Percentiles rank a stretch among this genome's conserved stretches.
Evolutionary conservation across 2,888 invertebrate genomes (phyloP).

Genomic region (Thereva unica): DNA sequence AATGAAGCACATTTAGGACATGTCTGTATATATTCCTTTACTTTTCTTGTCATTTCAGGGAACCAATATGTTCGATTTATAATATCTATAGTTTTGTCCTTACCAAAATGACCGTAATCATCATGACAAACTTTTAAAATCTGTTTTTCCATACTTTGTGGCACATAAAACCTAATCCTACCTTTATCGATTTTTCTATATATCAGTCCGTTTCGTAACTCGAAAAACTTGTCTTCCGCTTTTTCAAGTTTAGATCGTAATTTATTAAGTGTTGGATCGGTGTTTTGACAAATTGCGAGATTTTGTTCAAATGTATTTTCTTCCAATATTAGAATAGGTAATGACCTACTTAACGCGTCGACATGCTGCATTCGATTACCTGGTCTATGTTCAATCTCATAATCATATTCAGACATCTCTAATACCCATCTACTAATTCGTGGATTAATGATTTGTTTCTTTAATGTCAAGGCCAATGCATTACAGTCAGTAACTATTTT

Average conservation of each 20-base stretch:
- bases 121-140: conserved; percentile 22
- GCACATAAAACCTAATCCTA: conserved; percentile 29
- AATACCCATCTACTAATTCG: conserved; percentile 44
- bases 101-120: conserved; percentile 10
- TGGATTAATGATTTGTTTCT: conserved; percentile 43
- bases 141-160: conserved; percentile 33
- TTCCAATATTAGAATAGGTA: conserved; percentile 25
- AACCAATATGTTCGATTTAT: conserved; percentile 34
- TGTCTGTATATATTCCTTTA: conserved; percentile 22
- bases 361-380: conserved; percentile 47
- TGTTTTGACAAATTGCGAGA: neutral
- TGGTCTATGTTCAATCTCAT: conserved; percentile 42
- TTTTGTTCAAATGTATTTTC: neutral
- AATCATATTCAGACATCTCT: conserved; percentile 43
- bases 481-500: conserved; percentile 48
- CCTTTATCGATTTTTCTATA: conserved; percentile 29
- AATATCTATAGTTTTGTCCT: conserved; percentile 30
- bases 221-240: conserved; percentile 30
- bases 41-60: conserved; percentile 13
- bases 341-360: conserved; percentile 46
- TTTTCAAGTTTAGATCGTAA: conserved; percentile 17
- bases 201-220: conserved; percentile 37
- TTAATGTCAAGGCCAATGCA: conserved; percentile 43
- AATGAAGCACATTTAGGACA: conserved; percentile 33
- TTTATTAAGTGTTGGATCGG: no score